Evolutionary conservation across 2,113 vertebrate genomes (phyloP).

Genomic region (Syngnathus typhle): DNA sequence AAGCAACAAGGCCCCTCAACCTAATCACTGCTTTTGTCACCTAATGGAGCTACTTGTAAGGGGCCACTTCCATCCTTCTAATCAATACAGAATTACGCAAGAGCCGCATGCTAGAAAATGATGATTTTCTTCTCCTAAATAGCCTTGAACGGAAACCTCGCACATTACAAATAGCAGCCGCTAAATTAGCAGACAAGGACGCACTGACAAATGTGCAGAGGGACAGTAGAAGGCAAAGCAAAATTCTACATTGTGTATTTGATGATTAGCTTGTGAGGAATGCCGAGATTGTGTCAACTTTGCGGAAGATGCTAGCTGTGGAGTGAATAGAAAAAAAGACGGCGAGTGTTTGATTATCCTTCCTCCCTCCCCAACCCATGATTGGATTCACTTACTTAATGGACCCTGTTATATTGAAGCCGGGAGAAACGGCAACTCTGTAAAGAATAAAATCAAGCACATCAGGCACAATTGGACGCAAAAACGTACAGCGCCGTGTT

Average conservation of each 20-base stretch:
- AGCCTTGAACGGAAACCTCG: neutral
- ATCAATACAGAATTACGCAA: conserved; percentile 54
- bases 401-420: conserved; percentile 40
- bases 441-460: conserved; percentile 30
- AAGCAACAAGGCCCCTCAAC: conserved; percentile 53
- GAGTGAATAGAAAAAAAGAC: conserved; percentile 29
- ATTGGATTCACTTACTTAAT: conserved; percentile 57
- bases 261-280: no score
- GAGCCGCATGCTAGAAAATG: conserved; percentile 13
- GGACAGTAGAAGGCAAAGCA: no score
- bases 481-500: conserved; percentile 16
- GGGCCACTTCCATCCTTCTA: conserved; percentile 48
- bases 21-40: conserved; percentile 63
- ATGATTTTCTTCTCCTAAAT: conserved; percentile 16
- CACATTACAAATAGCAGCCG: no score
- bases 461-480: conserved; percentile 14
- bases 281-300: no score
- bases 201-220: no score
- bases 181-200: no score
- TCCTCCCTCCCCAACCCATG: conserved; percentile 29
- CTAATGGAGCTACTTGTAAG: conserved; percentile 58
- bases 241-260: no score
- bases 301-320: conserved; percentile 35
- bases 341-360: conserved; percentile 37
- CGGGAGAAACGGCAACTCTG: conserved; percentile 12